phyloP scores from a whole-genome alignment of 2,888 invertebrate genomes.

The Himalopsyche japonica region DNA sequence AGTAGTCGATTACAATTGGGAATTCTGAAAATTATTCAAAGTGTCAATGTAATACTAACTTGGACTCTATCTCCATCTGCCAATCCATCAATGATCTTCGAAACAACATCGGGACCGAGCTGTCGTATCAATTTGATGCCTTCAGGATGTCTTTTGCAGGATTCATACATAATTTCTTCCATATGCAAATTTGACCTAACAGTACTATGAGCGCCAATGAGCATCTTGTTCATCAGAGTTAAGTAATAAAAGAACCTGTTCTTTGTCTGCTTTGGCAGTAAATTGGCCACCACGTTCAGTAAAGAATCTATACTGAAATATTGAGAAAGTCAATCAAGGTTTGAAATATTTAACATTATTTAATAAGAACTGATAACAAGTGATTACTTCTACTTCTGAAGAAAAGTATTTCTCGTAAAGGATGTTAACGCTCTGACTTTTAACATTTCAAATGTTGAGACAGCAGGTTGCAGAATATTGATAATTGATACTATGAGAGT shows the following conservation, averaged over 20 bases:
- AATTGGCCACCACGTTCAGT: constrained; percentile 49
- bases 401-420: too few species aligned
- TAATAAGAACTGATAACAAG: too few species aligned
- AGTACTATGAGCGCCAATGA: constrained; percentile 51
- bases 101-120: constrained; percentile 48
- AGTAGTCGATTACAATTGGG: too few species aligned
- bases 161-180: constrained; percentile 52
- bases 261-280: constrained; percentile 47
- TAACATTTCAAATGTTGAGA: too few species aligned
- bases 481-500: too few species aligned
- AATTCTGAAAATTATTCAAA: too few species aligned
- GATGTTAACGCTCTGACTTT: too few species aligned
- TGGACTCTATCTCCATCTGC: constrained; percentile 54
- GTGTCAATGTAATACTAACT: constrained; percentile 44
- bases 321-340: background rate
- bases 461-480: too few species aligned
- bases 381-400: too few species aligned
- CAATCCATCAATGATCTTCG: constrained; percentile 52
- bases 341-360: background rate
- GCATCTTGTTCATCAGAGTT: constrained; percentile 52
- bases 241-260: constrained; percentile 53
- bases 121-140: constrained; percentile 48
- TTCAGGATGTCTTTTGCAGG: constrained; percentile 50
- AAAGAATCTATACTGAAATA: constrained; percentile 49
- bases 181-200: constrained; percentile 52